These are phyloP conservation scores for Petromus typicus DNA, from an alignment of 2,113 vertebrate species.

Conservation along the genomic window DNA sequence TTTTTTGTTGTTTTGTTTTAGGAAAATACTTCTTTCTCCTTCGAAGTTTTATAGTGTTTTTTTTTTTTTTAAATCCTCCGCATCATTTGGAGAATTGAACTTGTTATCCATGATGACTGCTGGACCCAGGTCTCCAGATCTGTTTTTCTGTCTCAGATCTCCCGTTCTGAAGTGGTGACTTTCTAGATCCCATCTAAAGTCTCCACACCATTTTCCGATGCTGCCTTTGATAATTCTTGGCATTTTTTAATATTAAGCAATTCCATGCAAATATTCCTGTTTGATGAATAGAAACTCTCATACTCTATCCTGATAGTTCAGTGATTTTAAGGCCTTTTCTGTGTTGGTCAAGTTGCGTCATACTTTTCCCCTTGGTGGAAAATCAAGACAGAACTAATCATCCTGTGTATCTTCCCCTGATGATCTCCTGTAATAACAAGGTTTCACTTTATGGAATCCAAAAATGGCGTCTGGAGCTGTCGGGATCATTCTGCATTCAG, in stretches of 20 bases:
- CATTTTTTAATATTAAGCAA: neutral
- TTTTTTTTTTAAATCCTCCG: neutral
- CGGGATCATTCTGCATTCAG: neutral
- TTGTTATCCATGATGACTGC: neutral
- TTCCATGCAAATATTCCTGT: neutral
- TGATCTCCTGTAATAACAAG: neutral
- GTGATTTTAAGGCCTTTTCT: neutral
- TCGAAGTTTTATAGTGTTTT: neutral
- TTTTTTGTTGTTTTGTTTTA: neutral
- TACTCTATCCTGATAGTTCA: neutral
- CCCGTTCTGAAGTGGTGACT: neutral
- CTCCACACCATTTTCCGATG: neutral
- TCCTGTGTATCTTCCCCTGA: neutral
- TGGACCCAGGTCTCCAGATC: neutral
- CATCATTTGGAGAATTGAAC: neutral
- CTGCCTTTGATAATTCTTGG: neutral
- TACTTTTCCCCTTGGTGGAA: neutral
- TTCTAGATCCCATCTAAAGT: neutral
- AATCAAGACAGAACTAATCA: neutral
- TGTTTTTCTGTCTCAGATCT: neutral
- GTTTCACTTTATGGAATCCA: neutral
- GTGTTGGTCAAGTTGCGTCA: neutral
- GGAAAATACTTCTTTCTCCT: conserved; percentile 13
- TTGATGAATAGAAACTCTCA: neutral
- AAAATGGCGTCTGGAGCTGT: neutral